Evolutionary conservation across 2,113 vertebrate genomes (phyloP).

Genomic region (Rhombomys opimus): DNA sequence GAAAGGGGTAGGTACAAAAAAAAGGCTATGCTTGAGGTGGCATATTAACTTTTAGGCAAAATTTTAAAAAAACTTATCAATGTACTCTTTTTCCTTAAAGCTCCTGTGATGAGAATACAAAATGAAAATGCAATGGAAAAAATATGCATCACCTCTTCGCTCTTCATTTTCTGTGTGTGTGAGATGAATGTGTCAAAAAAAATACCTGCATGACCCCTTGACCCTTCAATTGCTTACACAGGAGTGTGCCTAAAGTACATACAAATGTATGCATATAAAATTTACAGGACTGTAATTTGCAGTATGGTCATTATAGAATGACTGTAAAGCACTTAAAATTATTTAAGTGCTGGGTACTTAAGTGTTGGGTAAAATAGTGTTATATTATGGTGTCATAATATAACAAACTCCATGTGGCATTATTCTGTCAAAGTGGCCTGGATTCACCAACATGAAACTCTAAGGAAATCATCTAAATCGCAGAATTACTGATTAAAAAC

Average conservation of each 20-base stretch:
- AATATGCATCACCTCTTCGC: background rate
- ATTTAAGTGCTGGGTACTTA: background rate
- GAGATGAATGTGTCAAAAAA: background rate
- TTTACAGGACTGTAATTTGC: background rate
- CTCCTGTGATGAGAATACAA: background rate
- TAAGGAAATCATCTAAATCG: background rate
- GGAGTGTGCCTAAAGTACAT: background rate
- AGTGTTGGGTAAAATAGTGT: background rate
- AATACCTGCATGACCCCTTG: background rate
- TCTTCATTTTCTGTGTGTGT: background rate
- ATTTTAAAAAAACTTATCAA: background rate
- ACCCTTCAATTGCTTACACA: background rate
- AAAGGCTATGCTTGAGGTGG: background rate
- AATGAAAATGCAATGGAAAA: background rate
- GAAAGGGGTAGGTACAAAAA: background rate
- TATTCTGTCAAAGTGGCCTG: background rate
- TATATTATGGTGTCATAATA: background rate
- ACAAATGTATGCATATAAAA: background rate
- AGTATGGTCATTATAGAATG: background rate
- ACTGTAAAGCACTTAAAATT: background rate
- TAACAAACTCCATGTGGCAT: background rate
- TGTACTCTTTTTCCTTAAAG: background rate
- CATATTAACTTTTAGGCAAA: constrained; percentile 28
- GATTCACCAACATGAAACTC: background rate
- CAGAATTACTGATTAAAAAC: background rate